A percentile compares a stretch with the other conserved stretches of the same genome.
Conservation (phyloP, 1,140 invertebrate genomes). For the Tribolium castaneum region DNA sequence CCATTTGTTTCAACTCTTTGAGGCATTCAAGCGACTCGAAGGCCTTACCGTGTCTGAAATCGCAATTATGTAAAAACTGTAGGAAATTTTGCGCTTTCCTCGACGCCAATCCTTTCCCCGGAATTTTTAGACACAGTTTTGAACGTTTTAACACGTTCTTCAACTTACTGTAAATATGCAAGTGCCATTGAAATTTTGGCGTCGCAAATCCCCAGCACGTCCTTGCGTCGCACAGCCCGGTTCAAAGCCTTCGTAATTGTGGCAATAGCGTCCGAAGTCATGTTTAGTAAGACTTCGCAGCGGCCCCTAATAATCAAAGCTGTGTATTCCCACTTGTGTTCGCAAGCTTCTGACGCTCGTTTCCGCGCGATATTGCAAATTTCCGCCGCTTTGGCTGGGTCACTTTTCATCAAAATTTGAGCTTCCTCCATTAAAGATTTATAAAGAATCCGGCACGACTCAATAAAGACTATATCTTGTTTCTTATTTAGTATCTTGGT, state of each 20-base stretch:
- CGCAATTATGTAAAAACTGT: no score
- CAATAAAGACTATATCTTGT: conserved; percentile 63
- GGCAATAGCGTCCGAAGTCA: conserved; percentile 64
- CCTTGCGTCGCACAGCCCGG: conserved; percentile 62
- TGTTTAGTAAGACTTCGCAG: conserved; percentile 65
- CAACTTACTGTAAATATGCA: conserved; percentile 55
- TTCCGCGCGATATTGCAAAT: conserved; percentile 65
- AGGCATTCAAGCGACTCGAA: conserved; percentile 53
- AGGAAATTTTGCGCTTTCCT: no score
- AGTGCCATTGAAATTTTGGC: conserved; percentile 65
- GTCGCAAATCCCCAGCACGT: conserved; percentile 65
- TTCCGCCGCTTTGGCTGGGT: conserved; percentile 64
- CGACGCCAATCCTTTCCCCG: no score
- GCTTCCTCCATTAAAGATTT: conserved; percentile 65
- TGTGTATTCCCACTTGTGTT: conserved; percentile 64
- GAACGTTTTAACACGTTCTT: no score
- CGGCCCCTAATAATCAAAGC: conserved; percentile 66
- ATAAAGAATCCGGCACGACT: conserved; percentile 65
- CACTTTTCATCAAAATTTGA: conserved; percentile 51
- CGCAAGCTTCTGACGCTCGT: conserved; percentile 66
- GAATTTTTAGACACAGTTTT: no score
- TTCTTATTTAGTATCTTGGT: conserved; percentile 44
- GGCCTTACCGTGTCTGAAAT: conserved; percentile 49
- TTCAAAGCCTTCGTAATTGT: conserved; percentile 65
- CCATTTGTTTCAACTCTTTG: conserved; percentile 52